Percentiles rank a stretch among this genome's conserved stretches.
These are phyloP conservation scores for Lampris incognitus DNA, from an alignment of 2,113 vertebrate species.

Conservation along the genomic window DNA sequence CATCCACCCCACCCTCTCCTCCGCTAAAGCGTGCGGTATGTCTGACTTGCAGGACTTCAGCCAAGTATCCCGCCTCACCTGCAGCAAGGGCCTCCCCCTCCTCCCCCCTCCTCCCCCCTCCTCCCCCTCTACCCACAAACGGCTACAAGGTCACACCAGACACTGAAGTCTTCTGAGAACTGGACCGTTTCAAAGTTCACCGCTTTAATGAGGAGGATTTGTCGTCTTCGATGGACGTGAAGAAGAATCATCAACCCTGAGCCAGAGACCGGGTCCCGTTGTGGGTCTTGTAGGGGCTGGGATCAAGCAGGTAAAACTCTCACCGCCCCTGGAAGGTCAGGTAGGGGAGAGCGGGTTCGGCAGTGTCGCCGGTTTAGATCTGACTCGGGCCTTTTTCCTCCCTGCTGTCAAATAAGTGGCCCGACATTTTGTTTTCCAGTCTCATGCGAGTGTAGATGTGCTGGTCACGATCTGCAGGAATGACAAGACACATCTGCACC, in stretches of 20 bases:
- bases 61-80: conserved; percentile 45
- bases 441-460: not conserved
- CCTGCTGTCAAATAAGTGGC: too few species aligned
- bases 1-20: conserved; percentile 29
- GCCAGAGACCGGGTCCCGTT: not conserved
- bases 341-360: too few species aligned
- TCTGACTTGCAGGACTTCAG: conserved; percentile 45
- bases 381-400: too few species aligned
- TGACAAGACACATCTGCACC: not conserved
- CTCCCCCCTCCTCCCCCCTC: conserved; percentile 22
- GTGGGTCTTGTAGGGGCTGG: too few species aligned
- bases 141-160: conserved; percentile 30
- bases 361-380: too few species aligned
- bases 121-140: conserved; percentile 17
- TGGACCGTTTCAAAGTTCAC: conserved; percentile 34
- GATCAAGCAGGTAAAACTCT: too few species aligned
- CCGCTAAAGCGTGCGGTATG: conserved; percentile 26
- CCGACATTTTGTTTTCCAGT: too few species aligned
- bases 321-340: too few species aligned
- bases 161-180: conserved; percentile 34
- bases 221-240: conserved; percentile 44
- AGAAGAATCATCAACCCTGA: conserved; percentile 45
- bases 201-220: conserved; percentile 55
- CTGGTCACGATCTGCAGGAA: not conserved
- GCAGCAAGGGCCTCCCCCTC: conserved; percentile 38